Evolutionary conservation across 2,113 vertebrate genomes (phyloP).

Genomic region (Ondatra zibethicus): DNA sequence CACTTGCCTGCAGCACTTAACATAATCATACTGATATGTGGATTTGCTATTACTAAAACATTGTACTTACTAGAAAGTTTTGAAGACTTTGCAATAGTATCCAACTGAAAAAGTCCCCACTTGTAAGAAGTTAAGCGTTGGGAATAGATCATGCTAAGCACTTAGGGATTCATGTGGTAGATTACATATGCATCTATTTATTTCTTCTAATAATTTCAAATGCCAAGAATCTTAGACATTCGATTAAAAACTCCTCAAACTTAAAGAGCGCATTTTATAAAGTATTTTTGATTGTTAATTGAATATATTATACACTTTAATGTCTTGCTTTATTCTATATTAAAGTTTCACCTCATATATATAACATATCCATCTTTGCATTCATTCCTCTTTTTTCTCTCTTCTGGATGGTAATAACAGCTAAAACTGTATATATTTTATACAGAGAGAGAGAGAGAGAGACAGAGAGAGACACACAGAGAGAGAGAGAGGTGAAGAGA

Average conservation of each 20-base stretch:
- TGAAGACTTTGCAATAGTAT: conserved; percentile 4
- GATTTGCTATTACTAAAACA: not conserved
- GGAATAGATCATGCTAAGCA: not conserved
- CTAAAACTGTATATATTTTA: not conserved
- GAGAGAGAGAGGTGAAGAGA: not conserved
- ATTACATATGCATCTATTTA: not conserved
- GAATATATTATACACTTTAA: not conserved
- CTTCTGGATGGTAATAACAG: not conserved
- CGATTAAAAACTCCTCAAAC: not conserved
- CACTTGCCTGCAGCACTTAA: not conserved
- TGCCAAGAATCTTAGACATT: conserved; percentile 7
- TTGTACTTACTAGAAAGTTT: not conserved
- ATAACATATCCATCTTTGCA: not conserved
- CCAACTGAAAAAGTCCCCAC: not conserved
- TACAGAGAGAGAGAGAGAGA: too few relatives aligned
- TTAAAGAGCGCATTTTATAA: not conserved
- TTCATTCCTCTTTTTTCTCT: not conserved
- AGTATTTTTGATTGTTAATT: not conserved
- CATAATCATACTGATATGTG: not conserved
- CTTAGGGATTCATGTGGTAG: not conserved
- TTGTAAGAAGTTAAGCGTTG: not conserved
- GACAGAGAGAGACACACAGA: too few relatives aligned
- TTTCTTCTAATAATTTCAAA: conserved; percentile 35
- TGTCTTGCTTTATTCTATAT: not conserved
- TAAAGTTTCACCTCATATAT: not conserved